Base-by-base conservation (phyloP, 2,888 invertebrate species). In the Cataglyphis albicans region DNA sequence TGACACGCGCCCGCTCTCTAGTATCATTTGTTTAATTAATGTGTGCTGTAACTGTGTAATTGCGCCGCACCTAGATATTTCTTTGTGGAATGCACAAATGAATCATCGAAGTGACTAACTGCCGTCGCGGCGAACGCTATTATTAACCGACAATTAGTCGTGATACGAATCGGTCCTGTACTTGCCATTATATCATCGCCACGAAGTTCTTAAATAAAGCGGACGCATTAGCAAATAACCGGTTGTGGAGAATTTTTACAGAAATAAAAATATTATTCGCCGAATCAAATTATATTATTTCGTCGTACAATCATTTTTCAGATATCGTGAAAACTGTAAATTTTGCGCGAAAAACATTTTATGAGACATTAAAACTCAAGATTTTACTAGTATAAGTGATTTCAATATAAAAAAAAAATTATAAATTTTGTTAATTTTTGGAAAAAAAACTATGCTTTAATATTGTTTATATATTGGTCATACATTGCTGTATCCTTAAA, bases 101-200 rank as follows among this genome's bases (percentile, higher is more conserved):
- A 59, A 72, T 80, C 78, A 73, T 80, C 18, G 32, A 59, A 44
- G 25, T 72, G 21, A 59, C 32, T 78, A 70, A 44, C 25, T 3
- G 52, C 68, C 59, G 38, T 15, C 12, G 3, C 35, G 35, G 44
- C 73, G 21, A 80, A 80, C 74, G 73, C 52, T 76, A 80, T 80
- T 73, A 80, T 80, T 80, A 80, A 44, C 7, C 15, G 59, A 41
- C 78, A 80, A 80, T 80, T 80, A 73, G 44, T 59, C 57, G 32
- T 18, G 59, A 73, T 72, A 59, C 32, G 41, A 70, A 78, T 72
- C 38, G 73, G 3, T 15, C 18, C 5, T 68, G 70, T 38, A 29
- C 12, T 44, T 32, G 38, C 38, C 18, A 21, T 76, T 76, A 29
- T 68, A 67, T 57, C 35, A 75, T 12, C n/a, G 7, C 25, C 29